A percentile compares a stretch with the other conserved stretches of the same genome.
Evolutionary conservation across 2,113 vertebrate species (phyloP).

Genomic region (Protobothrops mucrosquamatus): DNA sequence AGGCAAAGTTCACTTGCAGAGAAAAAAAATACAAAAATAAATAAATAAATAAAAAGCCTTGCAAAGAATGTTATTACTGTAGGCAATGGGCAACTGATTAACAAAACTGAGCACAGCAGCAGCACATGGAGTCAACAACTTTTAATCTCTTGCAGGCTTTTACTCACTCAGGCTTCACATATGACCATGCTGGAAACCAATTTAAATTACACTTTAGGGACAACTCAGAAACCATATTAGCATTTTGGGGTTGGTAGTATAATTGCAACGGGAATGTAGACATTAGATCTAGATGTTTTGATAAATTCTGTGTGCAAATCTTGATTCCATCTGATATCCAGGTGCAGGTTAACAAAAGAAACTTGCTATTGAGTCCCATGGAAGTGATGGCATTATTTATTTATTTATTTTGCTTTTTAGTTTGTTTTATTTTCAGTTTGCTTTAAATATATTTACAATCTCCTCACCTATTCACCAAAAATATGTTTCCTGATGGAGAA

Average conservation of each 20-base stretch:
- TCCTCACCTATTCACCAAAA: not conserved
- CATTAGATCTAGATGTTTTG: not conserved
- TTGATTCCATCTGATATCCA: not conserved
- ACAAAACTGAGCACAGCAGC: constrained; percentile 14
- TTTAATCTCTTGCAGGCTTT: constrained; percentile 1
- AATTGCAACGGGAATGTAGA: constrained; percentile 40
- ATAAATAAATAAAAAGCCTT: not conserved
- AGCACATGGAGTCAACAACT: constrained; percentile 12
- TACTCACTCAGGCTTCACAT: not conserved
- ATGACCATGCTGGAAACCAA: constrained; percentile 14
- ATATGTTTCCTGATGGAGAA: not conserved
- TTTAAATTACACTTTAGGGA: constrained; percentile 33
- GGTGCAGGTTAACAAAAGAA: not conserved
- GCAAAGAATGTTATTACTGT: constrained; percentile 10
- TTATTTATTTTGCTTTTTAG: not conserved
- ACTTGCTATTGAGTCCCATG: not conserved
- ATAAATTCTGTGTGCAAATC: not conserved
- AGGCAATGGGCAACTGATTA: constrained; percentile 32
- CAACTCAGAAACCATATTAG: constrained; percentile 8
- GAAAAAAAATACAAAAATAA: constrained; percentile 2
- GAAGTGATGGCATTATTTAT: not conserved
- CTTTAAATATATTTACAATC: not conserved
- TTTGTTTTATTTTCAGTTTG: not conserved
- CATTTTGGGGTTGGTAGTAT: not conserved
- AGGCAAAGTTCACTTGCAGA: not conserved